A percentile compares a stretch with the other conserved stretches of the same genome.
These are phyloP conservation scores for Oryctolagus cuniculus DNA, from an alignment of 2,113 vertebrate genomes.

Conservation along the genomic window DNA sequence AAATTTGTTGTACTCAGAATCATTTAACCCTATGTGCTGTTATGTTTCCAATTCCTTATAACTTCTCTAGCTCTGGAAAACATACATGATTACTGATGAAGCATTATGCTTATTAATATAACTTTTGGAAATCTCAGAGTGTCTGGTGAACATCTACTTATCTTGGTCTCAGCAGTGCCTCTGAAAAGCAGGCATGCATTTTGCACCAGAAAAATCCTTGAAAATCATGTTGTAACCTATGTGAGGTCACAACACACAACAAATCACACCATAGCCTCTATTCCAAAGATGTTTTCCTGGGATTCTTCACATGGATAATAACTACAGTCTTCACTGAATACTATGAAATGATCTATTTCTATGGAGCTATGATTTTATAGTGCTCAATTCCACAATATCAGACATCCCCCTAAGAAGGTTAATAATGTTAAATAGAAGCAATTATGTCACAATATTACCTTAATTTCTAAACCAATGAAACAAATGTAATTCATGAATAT, in stretches of 20 bases:
- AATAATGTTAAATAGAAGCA: not conserved
- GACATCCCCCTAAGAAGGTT: slow-evolving; percentile 31
- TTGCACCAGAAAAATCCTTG: slow-evolving; percentile 58
- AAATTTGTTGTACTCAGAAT: not conserved
- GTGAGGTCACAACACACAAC: slow-evolving; percentile 47
- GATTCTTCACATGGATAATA: slow-evolving; percentile 53
- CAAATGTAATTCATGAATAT: not conserved
- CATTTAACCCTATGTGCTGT: not conserved
- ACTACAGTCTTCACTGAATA: slow-evolving; percentile 56
- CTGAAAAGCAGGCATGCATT: slow-evolving; percentile 71
- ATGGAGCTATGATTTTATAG: slow-evolving; percentile 36
- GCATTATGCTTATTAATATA: not conserved
- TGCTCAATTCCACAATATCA: not conserved
- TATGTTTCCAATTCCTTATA: not conserved
- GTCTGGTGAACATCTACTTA: slow-evolving; percentile 21
- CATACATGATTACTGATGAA: not conserved
- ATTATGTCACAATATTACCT: not conserved
- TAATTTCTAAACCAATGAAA: slow-evolving; percentile 7
- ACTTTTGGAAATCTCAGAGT: not conserved
- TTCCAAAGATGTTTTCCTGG: slow-evolving; percentile 47
- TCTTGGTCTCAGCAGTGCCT: not conserved
- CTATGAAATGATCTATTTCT: slow-evolving; percentile 36
- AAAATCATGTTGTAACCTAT: not conserved
- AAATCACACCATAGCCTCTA: slow-evolving; percentile 55
- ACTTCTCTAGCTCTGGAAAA: not conserved